phyloP scores from a whole-genome alignment of 2,888 invertebrate species.

The Andrena fulva region DNA sequence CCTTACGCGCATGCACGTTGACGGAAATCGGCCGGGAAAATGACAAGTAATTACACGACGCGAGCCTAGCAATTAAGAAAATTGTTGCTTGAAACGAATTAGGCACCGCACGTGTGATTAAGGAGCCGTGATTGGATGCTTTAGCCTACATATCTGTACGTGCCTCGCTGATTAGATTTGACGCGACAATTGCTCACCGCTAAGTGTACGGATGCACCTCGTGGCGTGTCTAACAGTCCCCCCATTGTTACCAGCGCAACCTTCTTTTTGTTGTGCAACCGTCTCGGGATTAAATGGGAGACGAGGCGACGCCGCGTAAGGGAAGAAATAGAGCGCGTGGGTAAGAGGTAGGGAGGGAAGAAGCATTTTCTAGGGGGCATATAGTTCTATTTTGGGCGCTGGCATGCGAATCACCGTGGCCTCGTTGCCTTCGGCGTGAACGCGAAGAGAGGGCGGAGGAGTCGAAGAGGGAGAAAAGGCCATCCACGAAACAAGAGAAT shows the following conservation, averaged over 20 bases:
- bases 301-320: neutral
- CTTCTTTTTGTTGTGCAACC: slow-evolving; percentile 62
- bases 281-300: slow-evolving; percentile 28
- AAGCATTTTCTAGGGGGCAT: neutral
- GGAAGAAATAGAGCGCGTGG: neutral
- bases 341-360: neutral
- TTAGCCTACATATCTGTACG: slow-evolving; percentile 68
- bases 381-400: slow-evolving; percentile 10
- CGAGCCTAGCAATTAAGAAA: neutral
- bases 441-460: neutral
- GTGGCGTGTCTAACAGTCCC: slow-evolving; percentile 46
- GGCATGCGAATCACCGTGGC: neutral
- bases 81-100: neutral
- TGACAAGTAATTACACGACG: neutral
- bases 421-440: neutral
- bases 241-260: slow-evolving; percentile 44
- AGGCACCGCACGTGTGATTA: slow-evolving; percentile 33
- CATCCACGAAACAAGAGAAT: too few species aligned
- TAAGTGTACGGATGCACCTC: slow-evolving; percentile 59
- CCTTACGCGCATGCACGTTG: neutral
- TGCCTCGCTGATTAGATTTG: slow-evolving; percentile 77
- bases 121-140: slow-evolving; percentile 39
- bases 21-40: slow-evolving; percentile 22
- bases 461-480: too few species aligned
- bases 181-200: slow-evolving; percentile 77